Conservation (phyloP, 2,888 invertebrate genomes). For the Hypsopygia costalis region DNA sequence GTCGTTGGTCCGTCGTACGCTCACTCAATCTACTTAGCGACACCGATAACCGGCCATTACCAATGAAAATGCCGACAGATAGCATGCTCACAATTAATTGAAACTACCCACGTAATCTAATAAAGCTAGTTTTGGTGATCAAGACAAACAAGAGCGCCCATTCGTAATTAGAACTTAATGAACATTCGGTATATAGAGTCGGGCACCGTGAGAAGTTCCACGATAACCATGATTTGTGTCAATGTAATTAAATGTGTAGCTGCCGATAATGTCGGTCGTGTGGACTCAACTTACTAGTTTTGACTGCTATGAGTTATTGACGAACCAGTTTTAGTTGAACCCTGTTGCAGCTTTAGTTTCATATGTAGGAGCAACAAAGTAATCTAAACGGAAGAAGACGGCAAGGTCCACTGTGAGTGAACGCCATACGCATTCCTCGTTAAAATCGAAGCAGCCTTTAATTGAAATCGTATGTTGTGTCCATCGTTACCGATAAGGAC, state of each 20-base stretch:
- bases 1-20: conserved; percentile 46
- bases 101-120: conserved; percentile 79
- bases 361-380: conserved; percentile 16
- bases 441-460: conserved; percentile 68
- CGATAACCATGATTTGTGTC: conserved; percentile 79
- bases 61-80: conserved; percentile 72
- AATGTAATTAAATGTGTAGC: conserved; percentile 78
- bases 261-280: conserved; percentile 71
- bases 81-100: conserved; percentile 75
- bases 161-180: conserved; percentile 79
- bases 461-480: conserved; percentile 78
- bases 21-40: conserved; percentile 57
- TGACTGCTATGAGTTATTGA: conserved; percentile 61
- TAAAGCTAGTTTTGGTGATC: conserved; percentile 76
- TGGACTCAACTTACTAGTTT: conserved; percentile 64
- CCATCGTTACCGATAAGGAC: conserved; percentile 61
- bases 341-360: conserved; percentile 27
- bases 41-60: conserved; percentile 72
- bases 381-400: conserved; percentile 23
- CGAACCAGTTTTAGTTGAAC: conserved; percentile 51
- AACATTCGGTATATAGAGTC: conserved; percentile 74
- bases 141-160: conserved; percentile 79
- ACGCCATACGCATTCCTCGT: conserved; percentile 58
- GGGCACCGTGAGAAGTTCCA: conserved; percentile 76
- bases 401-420: conserved; percentile 48